These are phyloP conservation scores for Harpalus rufipes DNA, from an alignment of 2,888 invertebrate genomes.

Conservation along the genomic window DNA sequence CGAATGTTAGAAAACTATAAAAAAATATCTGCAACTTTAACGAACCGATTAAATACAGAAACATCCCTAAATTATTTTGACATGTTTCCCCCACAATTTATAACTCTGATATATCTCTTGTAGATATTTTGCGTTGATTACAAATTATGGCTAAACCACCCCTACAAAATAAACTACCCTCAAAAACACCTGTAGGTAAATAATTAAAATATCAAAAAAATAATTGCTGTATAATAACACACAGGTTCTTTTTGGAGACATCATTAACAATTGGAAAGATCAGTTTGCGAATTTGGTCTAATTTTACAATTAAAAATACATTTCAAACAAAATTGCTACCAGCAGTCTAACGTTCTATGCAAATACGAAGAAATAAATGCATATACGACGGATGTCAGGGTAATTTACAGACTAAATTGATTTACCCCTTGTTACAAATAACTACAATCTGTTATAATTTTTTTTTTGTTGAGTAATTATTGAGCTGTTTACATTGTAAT, in stretches of 20 bases:
- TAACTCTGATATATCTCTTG: constrained; percentile 13
- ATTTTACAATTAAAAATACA: constrained; percentile 40
- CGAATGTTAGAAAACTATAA: neutral
- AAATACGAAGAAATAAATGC: neutral
- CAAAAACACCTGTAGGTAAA: constrained; percentile 18
- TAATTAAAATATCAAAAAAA: constrained; percentile 8
- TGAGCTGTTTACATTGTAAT: constrained; percentile 3
- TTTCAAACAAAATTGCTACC: constrained; percentile 42
- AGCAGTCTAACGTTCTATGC: constrained; percentile 33
- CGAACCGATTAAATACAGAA: constrained; percentile 24
- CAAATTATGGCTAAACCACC: constrained; percentile 26
- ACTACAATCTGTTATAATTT: neutral
- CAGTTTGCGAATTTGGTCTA: constrained; percentile 14
- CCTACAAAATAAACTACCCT: constrained; percentile 12
- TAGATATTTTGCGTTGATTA: constrained; percentile 48
- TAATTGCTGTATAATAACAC: neutral
- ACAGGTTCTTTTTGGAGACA: neutral
- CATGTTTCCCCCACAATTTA: constrained; percentile 45
- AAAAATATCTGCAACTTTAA: constrained; percentile 13
- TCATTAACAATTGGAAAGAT: neutral
- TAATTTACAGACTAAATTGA: neutral
- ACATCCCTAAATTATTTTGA: constrained; percentile 44
- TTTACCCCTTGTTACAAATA: neutral
- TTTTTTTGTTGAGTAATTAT: neutral
- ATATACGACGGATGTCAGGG: neutral